Evolutionary conservation across 2,797 vertebrate genomes (phyloP), one percentile per base, ranked within the genome.

Genomic region (Melanitta fusca): DNA sequence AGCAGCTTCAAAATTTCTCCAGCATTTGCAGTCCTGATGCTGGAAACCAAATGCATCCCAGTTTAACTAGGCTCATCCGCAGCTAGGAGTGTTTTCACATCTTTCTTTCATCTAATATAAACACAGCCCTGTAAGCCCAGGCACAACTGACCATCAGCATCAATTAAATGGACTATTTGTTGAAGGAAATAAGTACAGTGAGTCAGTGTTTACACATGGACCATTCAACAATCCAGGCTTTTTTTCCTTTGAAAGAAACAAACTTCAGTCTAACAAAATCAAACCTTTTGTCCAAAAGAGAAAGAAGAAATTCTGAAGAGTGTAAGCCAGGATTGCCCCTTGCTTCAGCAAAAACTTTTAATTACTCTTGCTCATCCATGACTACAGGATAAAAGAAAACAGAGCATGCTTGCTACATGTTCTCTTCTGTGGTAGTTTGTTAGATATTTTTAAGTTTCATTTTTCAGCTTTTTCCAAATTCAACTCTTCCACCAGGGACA

Each of bases 1-100:
- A 95, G 54, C 69, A 75, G 81, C 51, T 72, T 94, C 95, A 72
- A 3, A 4, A 72, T 80, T 94, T 72, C 87, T 51, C 72, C 82
- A 84, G 80, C 58, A 62, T 30, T 69, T 15, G n/a, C 8, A 89
- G 66, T 32, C 80, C 85, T 57, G 77, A 62, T 62, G 75, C 10
- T 6, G 38, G 82, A 83, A 94, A n/a, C 30, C 73, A 65, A 88
- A 80, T 79, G n/a, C 54, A 57, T 89, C 54, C 49, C 38, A 22
- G 34, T 75, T 80, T 32, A 74, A 74, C 71, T 30, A 14, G 21
- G 12, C 61, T 71, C 49, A 60, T 13, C 74, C 79, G 30, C 24
- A 45, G 61, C 47, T 60, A 8, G 74, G 70, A 77, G 11, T 32
- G 20, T 69, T 94, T 92, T 45, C 69, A 45, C 79, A 49, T 69